phyloP scores from a whole-genome alignment of 2,888 invertebrate species.

The Drosophila neonasuta region DNA sequence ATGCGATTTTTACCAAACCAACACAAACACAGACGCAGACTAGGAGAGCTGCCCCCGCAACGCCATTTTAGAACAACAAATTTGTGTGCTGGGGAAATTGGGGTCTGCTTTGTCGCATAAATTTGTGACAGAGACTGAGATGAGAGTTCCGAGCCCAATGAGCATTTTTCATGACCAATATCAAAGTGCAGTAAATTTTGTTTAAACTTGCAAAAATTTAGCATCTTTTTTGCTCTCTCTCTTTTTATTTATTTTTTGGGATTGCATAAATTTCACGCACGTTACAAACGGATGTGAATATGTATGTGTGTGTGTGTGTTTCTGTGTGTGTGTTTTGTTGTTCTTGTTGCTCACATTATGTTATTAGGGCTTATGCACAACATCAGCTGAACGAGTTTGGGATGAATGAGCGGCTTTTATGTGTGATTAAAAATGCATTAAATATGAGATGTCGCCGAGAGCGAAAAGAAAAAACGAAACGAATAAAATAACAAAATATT shows the following conservation, averaged over 20 bases:
- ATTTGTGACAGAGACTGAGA: constrained; percentile 54
- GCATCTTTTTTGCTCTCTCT: constrained; percentile 8
- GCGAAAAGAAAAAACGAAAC: constrained; percentile 9
- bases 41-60: not conserved
- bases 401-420: constrained; percentile 47
- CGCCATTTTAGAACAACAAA: constrained; percentile 17
- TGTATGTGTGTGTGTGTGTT: not conserved
- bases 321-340: constrained; percentile 1
- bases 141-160: constrained; percentile 37
- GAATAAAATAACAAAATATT: constrained; percentile 26
- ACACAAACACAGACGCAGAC: constrained; percentile 11
- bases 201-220: constrained; percentile 63
- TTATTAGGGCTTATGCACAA: constrained; percentile 48
- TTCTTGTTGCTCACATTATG: constrained; percentile 45
- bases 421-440: constrained; percentile 74
- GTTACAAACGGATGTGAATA: constrained; percentile 8
- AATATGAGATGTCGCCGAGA: constrained; percentile 56
- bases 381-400: constrained; percentile 20
- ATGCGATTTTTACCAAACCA: constrained; percentile 49
- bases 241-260: constrained; percentile 18
- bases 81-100: constrained; percentile 19
- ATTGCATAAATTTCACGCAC: constrained; percentile 58
- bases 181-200: constrained; percentile 73
- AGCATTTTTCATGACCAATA: constrained; percentile 69
- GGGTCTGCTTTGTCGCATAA: constrained; percentile 49